phyloP scores from a whole-genome alignment of 2,113 vertebrate genomes.

The Campylorhamphus procurvoides region DNA sequence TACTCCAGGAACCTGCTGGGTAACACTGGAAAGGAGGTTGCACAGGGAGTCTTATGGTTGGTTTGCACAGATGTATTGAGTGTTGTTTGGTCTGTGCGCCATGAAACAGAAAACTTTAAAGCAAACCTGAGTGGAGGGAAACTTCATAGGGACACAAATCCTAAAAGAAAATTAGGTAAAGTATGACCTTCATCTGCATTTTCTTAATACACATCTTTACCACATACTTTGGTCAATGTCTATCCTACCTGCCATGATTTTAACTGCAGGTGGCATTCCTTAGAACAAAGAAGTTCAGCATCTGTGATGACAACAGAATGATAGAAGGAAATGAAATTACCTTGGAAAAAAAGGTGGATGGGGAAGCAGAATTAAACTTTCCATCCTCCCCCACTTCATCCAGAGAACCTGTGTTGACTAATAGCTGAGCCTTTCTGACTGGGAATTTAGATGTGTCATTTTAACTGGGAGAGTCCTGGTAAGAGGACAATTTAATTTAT shows the following conservation, averaged over 20 bases:
- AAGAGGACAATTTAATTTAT: background rate
- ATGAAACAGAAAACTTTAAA: background rate
- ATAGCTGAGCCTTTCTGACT: background rate
- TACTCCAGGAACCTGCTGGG: background rate
- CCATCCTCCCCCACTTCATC: background rate
- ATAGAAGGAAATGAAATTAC: background rate
- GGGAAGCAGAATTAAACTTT: background rate
- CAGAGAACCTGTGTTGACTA: background rate
- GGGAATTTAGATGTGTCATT: background rate
- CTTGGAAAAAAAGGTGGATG: background rate
- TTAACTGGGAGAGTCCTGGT: background rate
- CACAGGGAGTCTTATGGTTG: background rate
- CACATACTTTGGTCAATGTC: fast-evolving
- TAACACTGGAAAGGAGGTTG: background rate
- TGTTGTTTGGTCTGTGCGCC: background rate
- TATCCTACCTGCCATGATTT: background rate
- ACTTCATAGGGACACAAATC: background rate
- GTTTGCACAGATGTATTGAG: background rate
- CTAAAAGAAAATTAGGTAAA: background rate
- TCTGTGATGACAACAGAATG: background rate
- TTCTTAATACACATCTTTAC: background rate
- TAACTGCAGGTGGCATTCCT: background rate
- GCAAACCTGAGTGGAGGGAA: background rate
- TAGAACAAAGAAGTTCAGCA: background rate
- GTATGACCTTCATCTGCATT: background rate